phyloP scores from a whole-genome alignment of 2,797 vertebrate species.

The Lagodon rhomboides region DNA sequence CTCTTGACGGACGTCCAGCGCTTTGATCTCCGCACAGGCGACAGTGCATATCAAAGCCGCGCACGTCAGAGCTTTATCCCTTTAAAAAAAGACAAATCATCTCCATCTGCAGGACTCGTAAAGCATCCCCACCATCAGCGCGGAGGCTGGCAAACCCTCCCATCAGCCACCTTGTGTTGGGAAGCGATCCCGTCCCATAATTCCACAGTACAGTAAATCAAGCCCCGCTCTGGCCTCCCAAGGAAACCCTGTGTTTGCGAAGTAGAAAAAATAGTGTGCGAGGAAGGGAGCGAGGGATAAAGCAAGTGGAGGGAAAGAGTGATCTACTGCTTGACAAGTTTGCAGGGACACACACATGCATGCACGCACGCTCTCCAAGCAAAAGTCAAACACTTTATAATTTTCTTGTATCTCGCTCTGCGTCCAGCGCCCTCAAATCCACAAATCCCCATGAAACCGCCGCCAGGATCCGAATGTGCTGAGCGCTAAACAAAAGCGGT shows the following conservation, averaged over 20 bases:
- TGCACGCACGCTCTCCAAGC: slow-evolving; percentile 43
- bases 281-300: slow-evolving; percentile 21
- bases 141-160: slow-evolving; percentile 56
- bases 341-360: slow-evolving; percentile 37
- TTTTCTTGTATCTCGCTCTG: slow-evolving; percentile 69
- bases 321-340: slow-evolving; percentile 69
- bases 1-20: slow-evolving; percentile 54
- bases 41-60: slow-evolving; percentile 62
- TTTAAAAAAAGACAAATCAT: slow-evolving; percentile 46
- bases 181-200: slow-evolving; percentile 67
- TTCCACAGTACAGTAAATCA: slow-evolving; percentile 76
- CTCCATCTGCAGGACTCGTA: slow-evolving; percentile 65
- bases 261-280: slow-evolving; percentile 54
- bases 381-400: slow-evolving; percentile 76
- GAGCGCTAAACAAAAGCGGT: slow-evolving; percentile 73
- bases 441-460: slow-evolving; percentile 75
- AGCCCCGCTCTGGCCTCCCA: slow-evolving; percentile 47
- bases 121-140: slow-evolving; percentile 61
- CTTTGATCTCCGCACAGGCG: slow-evolving; percentile 71
- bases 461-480: slow-evolving; percentile 68
- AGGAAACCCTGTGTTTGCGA: slow-evolving; percentile 69
- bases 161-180: slow-evolving; percentile 62
- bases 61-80: slow-evolving; percentile 49
- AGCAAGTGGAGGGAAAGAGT: slow-evolving; percentile 54
- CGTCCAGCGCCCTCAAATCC: slow-evolving; percentile 66